Evolutionary conservation across 2,888 invertebrate genomes (phyloP).

Genomic region (Idaea biselata): DNA sequence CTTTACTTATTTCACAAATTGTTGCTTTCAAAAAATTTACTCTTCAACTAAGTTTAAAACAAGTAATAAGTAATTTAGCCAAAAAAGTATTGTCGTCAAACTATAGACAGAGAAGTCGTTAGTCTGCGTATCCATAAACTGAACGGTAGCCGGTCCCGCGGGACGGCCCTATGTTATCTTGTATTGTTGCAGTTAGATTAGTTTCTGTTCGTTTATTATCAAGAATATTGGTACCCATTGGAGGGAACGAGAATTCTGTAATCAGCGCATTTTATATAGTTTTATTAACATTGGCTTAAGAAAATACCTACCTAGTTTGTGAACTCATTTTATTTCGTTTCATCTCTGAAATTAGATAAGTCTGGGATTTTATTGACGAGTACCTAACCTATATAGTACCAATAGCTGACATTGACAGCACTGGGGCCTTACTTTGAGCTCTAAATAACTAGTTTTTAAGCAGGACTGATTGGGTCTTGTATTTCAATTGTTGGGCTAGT

Average conservation of each 20-base stretch:
- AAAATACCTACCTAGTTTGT: background rate
- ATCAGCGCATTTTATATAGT: background rate
- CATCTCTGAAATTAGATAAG: background rate
- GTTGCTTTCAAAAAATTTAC: too few relatives aligned
- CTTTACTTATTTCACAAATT: too few relatives aligned
- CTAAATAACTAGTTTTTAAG: too few relatives aligned
- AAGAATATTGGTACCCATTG: constrained; percentile 35
- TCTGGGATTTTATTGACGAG: too few relatives aligned
- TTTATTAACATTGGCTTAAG: background rate
- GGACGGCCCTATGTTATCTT: constrained; percentile 63
- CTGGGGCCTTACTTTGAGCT: too few relatives aligned
- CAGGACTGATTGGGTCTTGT: too few relatives aligned
- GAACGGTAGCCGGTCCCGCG: constrained; percentile 55
- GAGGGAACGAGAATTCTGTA: background rate
- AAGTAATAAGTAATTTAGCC: too few relatives aligned
- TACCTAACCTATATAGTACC: too few relatives aligned
- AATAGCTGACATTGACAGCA: too few relatives aligned
- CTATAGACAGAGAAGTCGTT: constrained; percentile 8
- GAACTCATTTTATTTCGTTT: background rate
- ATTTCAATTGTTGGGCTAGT: too few relatives aligned
- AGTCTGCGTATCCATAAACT: constrained; percentile 35
- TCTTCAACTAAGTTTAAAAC: too few relatives aligned
- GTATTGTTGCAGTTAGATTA: constrained; percentile 70
- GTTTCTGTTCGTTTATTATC: constrained; percentile 69
- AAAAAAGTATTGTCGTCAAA: too few relatives aligned